These are phyloP conservation scores for Onchidella celtica DNA, from an alignment of 2,888 invertebrate species.

Conservation along the genomic window DNA sequence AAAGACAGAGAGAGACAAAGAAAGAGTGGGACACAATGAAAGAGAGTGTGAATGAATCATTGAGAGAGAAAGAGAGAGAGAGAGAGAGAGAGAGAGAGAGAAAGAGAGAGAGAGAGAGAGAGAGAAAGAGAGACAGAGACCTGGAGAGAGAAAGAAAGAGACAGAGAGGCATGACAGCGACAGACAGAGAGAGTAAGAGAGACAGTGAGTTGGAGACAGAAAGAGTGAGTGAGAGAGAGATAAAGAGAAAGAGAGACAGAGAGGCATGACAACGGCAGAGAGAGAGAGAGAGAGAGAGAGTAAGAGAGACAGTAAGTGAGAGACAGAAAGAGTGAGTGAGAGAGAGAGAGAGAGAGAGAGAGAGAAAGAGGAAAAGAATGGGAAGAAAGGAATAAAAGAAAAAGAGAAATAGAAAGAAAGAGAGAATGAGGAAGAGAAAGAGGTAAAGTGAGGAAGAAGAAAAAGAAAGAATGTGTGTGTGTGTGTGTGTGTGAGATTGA, in stretches of 20 bases:
- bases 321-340: background rate
- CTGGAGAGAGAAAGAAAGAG: conserved; percentile 17
- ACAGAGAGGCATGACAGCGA: background rate
- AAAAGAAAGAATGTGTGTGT: too few species aligned
- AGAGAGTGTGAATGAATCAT: background rate
- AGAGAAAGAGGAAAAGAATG: background rate
- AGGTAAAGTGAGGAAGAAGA: background rate
- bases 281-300: conserved; percentile 3
- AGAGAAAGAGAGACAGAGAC: background rate
- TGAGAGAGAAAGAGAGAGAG: conserved; percentile 29
- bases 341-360: background rate
- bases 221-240: background rate
- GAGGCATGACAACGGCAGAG: background rate
- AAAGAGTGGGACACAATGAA: conserved; percentile 6
- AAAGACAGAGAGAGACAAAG: background rate
- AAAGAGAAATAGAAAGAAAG: too few species aligned
- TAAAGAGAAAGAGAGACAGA: conserved; percentile 2
- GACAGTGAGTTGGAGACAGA: background rate
- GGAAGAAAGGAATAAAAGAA: too few species aligned
- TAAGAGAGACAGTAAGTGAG: background rate
- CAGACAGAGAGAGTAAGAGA: background rate
- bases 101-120: conserved; percentile 5
- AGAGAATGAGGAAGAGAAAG: background rate
- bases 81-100: conserved; percentile 28
- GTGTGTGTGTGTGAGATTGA: too few species aligned